phyloP scores from a whole-genome alignment of 1,140 invertebrate genomes.

The Campoletis sonorensis region DNA sequence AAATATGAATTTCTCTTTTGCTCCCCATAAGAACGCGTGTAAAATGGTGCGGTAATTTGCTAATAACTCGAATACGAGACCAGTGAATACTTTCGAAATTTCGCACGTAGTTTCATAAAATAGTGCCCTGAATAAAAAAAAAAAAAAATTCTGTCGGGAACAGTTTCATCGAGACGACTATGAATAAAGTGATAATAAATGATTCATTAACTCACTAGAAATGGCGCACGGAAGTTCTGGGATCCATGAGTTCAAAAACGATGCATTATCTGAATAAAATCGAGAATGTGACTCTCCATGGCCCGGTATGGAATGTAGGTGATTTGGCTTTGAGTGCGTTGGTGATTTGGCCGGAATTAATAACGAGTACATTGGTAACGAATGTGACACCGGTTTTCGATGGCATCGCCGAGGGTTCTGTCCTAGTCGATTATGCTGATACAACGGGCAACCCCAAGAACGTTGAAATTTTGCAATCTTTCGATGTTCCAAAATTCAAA shows the following conservation, averaged over 20 bases:
- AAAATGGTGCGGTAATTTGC: too few species aligned
- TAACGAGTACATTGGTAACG: conserved; percentile 46
- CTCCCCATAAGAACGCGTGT: too few species aligned
- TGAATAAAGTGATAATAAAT: too few species aligned
- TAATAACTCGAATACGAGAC: too few species aligned
- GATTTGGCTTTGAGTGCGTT: conserved; percentile 65
- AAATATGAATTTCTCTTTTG: too few species aligned
- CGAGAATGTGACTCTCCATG: conserved; percentile 61
- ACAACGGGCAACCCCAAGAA: conserved; percentile 54
- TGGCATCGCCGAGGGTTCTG: conserved; percentile 56
- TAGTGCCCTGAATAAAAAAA: too few species aligned
- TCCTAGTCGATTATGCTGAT: conserved; percentile 61
- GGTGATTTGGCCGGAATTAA: conserved; percentile 64
- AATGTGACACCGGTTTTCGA: conserved; percentile 55
- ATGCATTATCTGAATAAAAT: conserved; percentile 74
- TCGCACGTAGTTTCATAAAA: too few species aligned
- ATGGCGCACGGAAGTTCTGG: conserved; percentile 71
- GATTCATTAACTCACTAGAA: too few species aligned
- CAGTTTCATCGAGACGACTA: too few species aligned
- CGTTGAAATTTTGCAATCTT: conserved; percentile 56
- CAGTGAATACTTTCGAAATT: too few species aligned
- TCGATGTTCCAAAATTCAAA: conserved; percentile 57
- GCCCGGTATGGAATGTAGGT: conserved; percentile 58
- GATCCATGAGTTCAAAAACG: conserved; percentile 62
- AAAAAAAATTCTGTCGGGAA: too few species aligned